phyloP scores from a whole-genome alignment of 2,113 vertebrate genomes.

The Psophia crepitans region DNA sequence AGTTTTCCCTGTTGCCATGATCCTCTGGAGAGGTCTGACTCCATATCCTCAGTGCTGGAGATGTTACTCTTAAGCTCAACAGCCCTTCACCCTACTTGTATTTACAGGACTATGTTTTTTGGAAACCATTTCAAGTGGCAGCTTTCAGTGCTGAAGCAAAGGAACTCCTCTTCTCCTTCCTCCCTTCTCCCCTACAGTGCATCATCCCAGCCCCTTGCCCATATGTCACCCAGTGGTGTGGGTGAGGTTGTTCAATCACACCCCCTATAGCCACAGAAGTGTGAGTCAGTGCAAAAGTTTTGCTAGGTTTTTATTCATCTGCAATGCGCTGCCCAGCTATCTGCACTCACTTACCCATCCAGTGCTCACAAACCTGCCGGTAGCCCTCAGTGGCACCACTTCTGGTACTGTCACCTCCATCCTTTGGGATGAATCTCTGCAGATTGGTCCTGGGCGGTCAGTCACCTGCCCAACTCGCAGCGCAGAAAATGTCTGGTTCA shows the following conservation, averaged over 20 bases:
- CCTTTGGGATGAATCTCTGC: not conserved
- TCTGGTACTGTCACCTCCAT: not conserved
- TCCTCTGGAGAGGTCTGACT: not conserved
- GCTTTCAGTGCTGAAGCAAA: not conserved
- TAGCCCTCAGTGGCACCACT: not conserved
- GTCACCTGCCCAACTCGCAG: not conserved
- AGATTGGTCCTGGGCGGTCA: accelerated
- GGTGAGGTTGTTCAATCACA: not conserved
- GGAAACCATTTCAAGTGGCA: not conserved
- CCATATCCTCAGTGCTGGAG: not conserved
- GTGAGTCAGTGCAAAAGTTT: constrained; percentile 52
- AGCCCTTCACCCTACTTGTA: not conserved
- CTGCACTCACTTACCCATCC: not conserved
- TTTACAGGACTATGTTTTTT: not conserved
- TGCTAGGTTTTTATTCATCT: constrained; percentile 42
- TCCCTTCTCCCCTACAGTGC: not conserved
- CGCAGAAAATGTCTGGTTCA: not conserved
- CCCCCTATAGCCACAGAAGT: not conserved
- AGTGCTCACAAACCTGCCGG: not conserved
- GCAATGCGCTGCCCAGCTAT: not conserved
- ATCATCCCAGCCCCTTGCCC: not conserved
- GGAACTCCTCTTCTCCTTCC: not conserved
- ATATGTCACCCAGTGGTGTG: not conserved
- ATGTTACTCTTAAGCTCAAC: not conserved
- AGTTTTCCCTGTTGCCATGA: not conserved